Percentiles rank a stretch among this genome's conserved stretches.
phyloP scores from a whole-genome alignment of 2,888 invertebrate species.

The Hirtodrosophila alboralis region DNA sequence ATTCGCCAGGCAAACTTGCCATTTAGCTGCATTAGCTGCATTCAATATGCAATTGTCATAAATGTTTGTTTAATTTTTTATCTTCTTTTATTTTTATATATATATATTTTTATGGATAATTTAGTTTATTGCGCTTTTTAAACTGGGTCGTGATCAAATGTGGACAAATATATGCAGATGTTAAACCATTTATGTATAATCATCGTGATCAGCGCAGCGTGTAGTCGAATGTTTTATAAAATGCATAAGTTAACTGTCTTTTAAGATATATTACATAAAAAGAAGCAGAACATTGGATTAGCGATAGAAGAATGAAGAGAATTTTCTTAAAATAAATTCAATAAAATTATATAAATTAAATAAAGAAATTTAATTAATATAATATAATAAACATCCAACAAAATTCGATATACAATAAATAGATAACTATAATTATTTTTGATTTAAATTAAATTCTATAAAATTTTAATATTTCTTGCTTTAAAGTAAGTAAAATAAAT shows the following conservation, averaged over 20 bases:
- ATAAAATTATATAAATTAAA: no score
- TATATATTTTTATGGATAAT: slow-evolving; percentile 8
- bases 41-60: slow-evolving; percentile 63
- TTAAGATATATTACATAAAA: background rate
- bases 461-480: no score
- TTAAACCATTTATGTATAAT: slow-evolving; percentile 10
- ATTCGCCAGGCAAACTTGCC: slow-evolving; percentile 56
- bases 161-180: slow-evolving; percentile 17
- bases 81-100: slow-evolving; percentile 14
- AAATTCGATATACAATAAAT: no score
- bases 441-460: no score
- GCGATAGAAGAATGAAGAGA: no score
- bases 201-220: slow-evolving; percentile 40
- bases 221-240: slow-evolving; percentile 25
- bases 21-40: slow-evolving; percentile 55
- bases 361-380: no score
- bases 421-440: no score
- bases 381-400: no score
- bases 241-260: background rate
- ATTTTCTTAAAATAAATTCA: no score
- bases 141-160: slow-evolving; percentile 70
- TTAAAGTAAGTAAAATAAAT: no score
- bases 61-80: slow-evolving; percentile 37
- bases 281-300: no score
- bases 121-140: slow-evolving; percentile 23